phyloP scores from a whole-genome alignment of 2,888 invertebrate genomes.

The Hymenopus coronatus region DNA sequence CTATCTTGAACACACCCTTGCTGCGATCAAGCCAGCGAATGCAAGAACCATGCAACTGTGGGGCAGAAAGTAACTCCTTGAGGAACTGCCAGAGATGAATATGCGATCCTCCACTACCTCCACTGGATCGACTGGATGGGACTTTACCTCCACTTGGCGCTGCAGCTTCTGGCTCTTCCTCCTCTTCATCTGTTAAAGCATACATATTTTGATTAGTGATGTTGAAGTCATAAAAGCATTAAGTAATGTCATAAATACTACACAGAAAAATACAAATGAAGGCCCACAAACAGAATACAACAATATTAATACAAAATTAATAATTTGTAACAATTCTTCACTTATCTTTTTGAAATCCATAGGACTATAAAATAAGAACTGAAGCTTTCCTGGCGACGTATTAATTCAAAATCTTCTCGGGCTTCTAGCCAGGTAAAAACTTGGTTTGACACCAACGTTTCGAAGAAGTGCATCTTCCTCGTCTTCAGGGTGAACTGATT shows the following conservation, averaged over 20 bases:
- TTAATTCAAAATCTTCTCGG: no score
- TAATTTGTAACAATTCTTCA: no score
- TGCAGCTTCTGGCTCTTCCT: conserved; percentile 43
- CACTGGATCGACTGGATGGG: conserved; percentile 29
- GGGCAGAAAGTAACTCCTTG: conserved; percentile 87
- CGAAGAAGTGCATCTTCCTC: no score
- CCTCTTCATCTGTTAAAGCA: conserved; percentile 49
- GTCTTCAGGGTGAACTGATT: no score
- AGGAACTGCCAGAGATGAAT: conserved; percentile 99
- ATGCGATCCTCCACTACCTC: conserved; percentile 67
- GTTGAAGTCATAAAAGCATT: neutral
- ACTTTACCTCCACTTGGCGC: conserved; percentile 43
- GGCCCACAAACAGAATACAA: neutral
- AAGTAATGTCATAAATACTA: no score
- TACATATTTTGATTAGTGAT: conserved; percentile 34
- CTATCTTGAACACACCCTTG: conserved; percentile 97
- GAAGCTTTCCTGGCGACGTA: no score
- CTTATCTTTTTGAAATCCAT: no score
- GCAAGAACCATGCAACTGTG: conserved; percentile 86
- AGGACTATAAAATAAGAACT: no score
- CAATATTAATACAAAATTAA: no score
- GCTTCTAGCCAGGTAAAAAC: no score
- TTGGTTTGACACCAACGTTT: no score
- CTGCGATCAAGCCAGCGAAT: conserved; percentile 96
- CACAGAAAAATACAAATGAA: neutral